phyloP scores from a whole-genome alignment of 1,140 invertebrate genomes.

The Cyrtorhinus lividipennis region DNA sequence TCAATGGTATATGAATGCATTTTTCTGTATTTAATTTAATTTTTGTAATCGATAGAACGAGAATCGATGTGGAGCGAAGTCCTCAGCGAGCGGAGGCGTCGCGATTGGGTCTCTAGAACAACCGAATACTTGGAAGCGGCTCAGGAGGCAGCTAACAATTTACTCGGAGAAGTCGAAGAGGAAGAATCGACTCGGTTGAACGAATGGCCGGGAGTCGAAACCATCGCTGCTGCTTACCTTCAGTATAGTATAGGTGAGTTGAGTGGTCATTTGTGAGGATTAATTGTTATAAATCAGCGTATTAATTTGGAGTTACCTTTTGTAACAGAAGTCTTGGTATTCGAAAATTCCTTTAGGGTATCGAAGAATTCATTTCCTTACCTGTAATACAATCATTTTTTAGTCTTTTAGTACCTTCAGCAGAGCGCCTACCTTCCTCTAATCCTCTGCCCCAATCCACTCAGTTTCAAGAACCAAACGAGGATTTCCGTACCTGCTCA shows the following conservation, averaged over 20 bases:
- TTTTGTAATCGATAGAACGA: conserved; percentile 29
- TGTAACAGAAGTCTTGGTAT: no score
- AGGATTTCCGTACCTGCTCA: no score
- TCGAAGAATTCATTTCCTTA: no score
- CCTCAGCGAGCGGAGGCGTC: conserved; percentile 33
- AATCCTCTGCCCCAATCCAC: no score
- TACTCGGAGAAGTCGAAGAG: background rate
- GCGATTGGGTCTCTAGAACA: conserved; percentile 31
- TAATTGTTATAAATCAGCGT: no score
- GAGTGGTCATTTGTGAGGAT: background rate
- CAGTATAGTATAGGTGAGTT: background rate
- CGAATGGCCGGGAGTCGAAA: background rate
- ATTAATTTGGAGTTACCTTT: no score
- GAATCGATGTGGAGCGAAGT: conserved; percentile 35
- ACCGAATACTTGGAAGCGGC: conserved; percentile 30
- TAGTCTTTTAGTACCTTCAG: no score
- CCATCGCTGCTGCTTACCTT: background rate
- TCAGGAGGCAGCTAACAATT: conserved; percentile 16
- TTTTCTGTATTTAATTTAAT: conserved; percentile 1
- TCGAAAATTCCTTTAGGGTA: no score
- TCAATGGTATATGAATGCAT: conserved; percentile 13
- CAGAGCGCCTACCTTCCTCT: no score
- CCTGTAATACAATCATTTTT: no score
- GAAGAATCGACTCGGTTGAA: background rate
- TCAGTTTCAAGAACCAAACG: no score